Conservation (phyloP, 2,888 invertebrate species). For the Morpho deidamia region DNA sequence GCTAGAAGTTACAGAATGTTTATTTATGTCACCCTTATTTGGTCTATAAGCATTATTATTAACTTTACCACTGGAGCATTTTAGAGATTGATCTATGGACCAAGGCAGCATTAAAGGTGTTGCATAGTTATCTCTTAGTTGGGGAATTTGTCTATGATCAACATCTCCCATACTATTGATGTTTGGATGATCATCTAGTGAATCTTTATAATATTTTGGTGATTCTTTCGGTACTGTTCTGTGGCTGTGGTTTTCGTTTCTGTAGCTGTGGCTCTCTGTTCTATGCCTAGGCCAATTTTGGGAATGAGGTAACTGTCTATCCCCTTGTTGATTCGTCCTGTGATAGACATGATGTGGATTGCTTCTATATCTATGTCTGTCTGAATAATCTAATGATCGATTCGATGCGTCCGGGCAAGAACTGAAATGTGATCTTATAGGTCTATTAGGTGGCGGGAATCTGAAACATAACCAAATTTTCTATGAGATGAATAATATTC, state of each 20-base stretch:
- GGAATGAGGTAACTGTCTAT: slow-evolving; percentile 33
- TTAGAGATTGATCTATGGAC: slow-evolving; percentile 35
- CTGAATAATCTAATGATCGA: slow-evolving; percentile 34
- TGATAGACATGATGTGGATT: slow-evolving; percentile 35
- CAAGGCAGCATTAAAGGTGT: slow-evolving; percentile 37
- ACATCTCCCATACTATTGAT: slow-evolving; percentile 61
- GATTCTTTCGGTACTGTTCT: slow-evolving; percentile 23
- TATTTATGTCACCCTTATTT: slow-evolving; percentile 38
- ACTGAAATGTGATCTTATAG: slow-evolving; percentile 36
- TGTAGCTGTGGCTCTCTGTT: slow-evolving; percentile 28
- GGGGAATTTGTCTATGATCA: slow-evolving; percentile 43
- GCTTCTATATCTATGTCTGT: slow-evolving; percentile 42
- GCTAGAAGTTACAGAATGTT: slow-evolving; percentile 34
- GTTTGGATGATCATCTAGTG: slow-evolving; percentile 29
- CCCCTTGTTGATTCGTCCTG: slow-evolving; percentile 35
- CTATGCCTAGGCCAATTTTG: slow-evolving; percentile 32
- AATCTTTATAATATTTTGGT: slow-evolving; percentile 33
- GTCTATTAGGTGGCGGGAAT: slow-evolving; percentile 46
- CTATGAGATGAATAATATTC: too few species aligned
- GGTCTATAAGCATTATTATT: slow-evolving; percentile 34
- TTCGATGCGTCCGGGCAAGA: slow-evolving; percentile 33
- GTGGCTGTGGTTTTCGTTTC: slow-evolving; percentile 28
- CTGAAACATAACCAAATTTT: slow-evolving; percentile 32
- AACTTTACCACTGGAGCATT: slow-evolving; percentile 38
- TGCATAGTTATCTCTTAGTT: slow-evolving; percentile 27